These are phyloP conservation scores for Coptodon rendalli DNA, from an alignment of 2,113 vertebrate genomes.

Conservation along the genomic window DNA sequence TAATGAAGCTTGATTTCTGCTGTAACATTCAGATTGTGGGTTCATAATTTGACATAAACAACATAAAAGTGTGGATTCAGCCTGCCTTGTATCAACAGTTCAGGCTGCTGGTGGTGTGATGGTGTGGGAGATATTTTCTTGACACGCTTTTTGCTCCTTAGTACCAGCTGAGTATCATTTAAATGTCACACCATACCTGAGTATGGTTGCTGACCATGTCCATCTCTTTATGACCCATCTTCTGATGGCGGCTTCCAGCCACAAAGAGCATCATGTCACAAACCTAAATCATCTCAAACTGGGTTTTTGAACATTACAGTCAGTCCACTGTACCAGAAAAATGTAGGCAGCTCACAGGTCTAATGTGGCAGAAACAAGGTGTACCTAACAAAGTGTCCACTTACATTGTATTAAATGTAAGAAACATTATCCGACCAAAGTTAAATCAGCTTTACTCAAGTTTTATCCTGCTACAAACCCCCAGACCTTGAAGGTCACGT, in stretches of 20 bases:
- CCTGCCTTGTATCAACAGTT: fast-evolving
- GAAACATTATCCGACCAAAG: background rate
- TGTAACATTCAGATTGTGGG: background rate
- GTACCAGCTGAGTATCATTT: background rate
- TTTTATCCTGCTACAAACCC: background rate
- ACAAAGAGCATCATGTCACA: background rate
- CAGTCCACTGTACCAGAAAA: background rate
- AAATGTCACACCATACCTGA: fast-evolving
- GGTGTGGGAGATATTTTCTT: background rate
- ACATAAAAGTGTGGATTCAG: background rate
- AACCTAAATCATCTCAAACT: background rate
- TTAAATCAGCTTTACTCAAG: background rate
- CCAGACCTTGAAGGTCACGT: background rate
- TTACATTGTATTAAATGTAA: background rate
- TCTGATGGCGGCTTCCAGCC: background rate
- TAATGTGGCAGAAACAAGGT: fast-evolving
- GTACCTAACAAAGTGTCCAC: background rate
- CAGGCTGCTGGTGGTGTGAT: background rate
- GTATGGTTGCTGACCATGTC: background rate
- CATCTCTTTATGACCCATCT: background rate
- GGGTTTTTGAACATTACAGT: background rate
- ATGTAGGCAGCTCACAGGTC: fast-evolving
- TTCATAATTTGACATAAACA: background rate
- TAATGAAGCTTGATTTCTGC: background rate
- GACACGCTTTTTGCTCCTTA: background rate